phyloP scores from a whole-genome alignment of 2,113 vertebrate species.

The Murina feae region DNA sequence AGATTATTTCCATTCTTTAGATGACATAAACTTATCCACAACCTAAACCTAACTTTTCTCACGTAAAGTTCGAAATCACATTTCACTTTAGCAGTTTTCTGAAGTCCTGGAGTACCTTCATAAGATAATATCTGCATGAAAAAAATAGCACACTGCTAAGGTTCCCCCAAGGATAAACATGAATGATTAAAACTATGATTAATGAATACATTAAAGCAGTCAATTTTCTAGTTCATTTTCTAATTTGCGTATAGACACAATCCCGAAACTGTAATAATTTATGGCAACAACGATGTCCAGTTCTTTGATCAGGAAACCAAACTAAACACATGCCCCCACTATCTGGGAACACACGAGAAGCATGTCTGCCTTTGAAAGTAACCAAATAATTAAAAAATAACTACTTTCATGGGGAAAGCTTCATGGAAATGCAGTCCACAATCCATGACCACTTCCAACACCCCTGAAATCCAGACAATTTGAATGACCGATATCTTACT shows the following conservation, averaged over 20 bases:
- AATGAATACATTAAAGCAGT: neutral
- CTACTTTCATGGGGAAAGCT: neutral
- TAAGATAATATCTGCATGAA: neutral
- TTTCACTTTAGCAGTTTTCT: neutral
- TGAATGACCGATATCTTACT: neutral
- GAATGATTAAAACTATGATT: neutral
- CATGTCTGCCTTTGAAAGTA: slow-evolving; percentile 22
- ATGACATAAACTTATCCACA: neutral
- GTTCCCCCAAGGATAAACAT: neutral
- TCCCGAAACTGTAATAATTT: neutral
- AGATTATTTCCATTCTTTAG: neutral
- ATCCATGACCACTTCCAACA: neutral
- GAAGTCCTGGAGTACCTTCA: neutral
- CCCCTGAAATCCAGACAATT: neutral
- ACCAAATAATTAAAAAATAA: neutral
- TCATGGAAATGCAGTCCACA: neutral
- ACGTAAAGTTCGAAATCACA: neutral
- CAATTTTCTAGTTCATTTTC: neutral
- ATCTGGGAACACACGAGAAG: neutral
- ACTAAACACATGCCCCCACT: neutral
- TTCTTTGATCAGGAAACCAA: slow-evolving; percentile 13
- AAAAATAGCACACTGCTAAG: neutral
- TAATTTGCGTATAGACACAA: neutral
- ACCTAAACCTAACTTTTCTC: neutral
- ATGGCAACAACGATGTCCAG: neutral